A percentile compares a stretch with the other conserved stretches of the same genome.
These are phyloP conservation scores for Drosophila ohnishii DNA, from an alignment of 1,140 invertebrate species.

Conservation along the genomic window DNA sequence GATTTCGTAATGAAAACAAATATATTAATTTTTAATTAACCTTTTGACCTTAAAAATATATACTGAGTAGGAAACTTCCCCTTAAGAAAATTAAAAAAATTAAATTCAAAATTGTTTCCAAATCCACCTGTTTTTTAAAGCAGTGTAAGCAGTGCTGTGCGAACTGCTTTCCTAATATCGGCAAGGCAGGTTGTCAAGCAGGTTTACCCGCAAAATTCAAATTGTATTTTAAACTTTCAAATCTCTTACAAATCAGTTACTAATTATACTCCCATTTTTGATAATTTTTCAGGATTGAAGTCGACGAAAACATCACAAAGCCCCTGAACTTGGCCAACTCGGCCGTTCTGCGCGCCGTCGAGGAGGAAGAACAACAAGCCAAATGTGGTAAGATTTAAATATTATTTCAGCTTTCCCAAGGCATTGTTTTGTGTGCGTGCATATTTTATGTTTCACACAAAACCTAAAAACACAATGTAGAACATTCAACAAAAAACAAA, in stretches of 20 bases:
- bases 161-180: background rate
- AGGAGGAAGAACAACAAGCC: slow-evolving; percentile 88
- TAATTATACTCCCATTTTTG: background rate
- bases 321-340: slow-evolving; percentile 91
- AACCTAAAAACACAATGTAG: slow-evolving; percentile 42
- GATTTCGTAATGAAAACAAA: background rate
- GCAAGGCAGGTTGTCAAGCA: slow-evolving; percentile 15
- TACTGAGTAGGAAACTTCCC: background rate
- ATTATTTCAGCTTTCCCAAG: background rate
- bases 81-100: background rate
- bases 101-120: background rate
- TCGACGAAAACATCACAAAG: slow-evolving; percentile 84
- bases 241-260: background rate
- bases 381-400: slow-evolving; percentile 85
- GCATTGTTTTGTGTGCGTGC: slow-evolving; percentile 21
- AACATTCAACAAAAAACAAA: slow-evolving; percentile 59
- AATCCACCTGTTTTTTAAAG: slow-evolving; percentile 1
- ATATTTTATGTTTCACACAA: slow-evolving; percentile 7
- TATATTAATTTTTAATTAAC: background rate
- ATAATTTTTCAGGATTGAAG: slow-evolving; percentile 58
- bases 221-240: background rate
- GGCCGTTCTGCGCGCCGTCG: slow-evolving; percentile 90
- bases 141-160: background rate
- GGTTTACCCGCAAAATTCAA: slow-evolving; percentile 11
- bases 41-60: background rate